Percentiles rank a stretch among this genome's conserved stretches.
Conservation (phyloP, 2,888 invertebrate species). For the Pseudococcus viburni region DNA sequence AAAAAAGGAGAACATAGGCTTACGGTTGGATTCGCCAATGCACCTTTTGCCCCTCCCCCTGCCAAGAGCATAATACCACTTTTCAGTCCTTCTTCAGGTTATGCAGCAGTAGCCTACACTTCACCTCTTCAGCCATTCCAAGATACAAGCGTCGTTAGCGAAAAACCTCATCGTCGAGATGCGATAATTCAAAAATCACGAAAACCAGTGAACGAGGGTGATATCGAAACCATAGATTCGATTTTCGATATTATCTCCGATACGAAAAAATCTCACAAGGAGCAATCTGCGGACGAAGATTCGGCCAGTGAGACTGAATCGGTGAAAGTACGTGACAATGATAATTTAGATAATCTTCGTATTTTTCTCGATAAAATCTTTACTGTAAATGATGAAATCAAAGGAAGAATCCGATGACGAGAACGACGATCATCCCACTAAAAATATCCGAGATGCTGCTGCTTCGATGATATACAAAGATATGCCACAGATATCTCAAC, state of each 20-base stretch:
- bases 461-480: neutral
- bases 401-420: conserved; percentile 21
- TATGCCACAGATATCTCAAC: neutral
- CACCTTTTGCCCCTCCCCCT: neutral
- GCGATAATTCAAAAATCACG: neutral
- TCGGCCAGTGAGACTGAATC: conserved; percentile 31
- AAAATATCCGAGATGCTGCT: neutral
- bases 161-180: neutral
- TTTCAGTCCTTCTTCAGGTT: neutral
- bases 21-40: no score
- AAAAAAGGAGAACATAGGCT: no score
- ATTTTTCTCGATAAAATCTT: no score
- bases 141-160: neutral
- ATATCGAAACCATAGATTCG: conserved; percentile 8
- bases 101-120: conserved; percentile 31
- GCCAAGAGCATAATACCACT: no score
- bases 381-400: no score
- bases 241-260: conserved; percentile 26
- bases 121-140: neutral
- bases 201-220: conserved; percentile 19
- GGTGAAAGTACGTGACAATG: neutral
- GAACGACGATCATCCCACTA: neutral
- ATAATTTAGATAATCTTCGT: no score
- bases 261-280: neutral
- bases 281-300: neutral